Conservation (phyloP, 2,113 vertebrate genomes). For the Sminthopsis crassicaudata region DNA sequence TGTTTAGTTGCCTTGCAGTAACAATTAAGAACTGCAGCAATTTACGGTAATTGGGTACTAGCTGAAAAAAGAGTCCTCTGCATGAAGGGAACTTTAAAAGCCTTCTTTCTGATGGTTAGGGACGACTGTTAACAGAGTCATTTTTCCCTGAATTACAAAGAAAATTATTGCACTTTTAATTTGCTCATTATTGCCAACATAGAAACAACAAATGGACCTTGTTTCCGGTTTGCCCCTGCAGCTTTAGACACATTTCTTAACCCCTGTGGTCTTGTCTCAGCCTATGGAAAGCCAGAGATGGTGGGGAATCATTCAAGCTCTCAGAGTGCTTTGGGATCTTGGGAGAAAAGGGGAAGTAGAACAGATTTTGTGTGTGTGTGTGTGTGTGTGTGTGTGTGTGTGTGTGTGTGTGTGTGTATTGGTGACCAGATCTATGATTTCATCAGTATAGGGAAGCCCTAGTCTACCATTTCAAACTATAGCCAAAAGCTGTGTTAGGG, state of each 20-base stretch:
- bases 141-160: conserved; percentile 67
- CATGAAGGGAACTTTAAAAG: conserved; percentile 85
- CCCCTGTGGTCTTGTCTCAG: conserved; percentile 50
- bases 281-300: conserved; percentile 28
- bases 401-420: background rate
- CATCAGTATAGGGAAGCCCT: background rate
- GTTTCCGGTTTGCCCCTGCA: conserved; percentile 36
- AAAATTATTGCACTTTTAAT: conserved; percentile 79
- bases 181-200: conserved; percentile 71
- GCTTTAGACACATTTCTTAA: conserved; percentile 59
- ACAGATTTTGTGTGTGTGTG: background rate
- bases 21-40: conserved; percentile 87
- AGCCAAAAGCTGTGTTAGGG: background rate
- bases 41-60: conserved; percentile 87
- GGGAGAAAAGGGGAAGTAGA: conserved; percentile 25
- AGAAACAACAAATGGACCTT: conserved; percentile 73
- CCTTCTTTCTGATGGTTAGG: conserved; percentile 76
- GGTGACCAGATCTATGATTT: background rate
- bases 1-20: conserved; percentile 88
- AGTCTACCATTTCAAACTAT: background rate
- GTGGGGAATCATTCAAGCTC: conserved; percentile 57
- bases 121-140: conserved; percentile 77
- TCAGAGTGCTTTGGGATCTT: conserved; percentile 56
- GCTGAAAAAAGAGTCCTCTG: conserved; percentile 81
- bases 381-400: background rate